These are phyloP conservation scores for Habroteleia sp. DNA, from an alignment of 2,888 invertebrate genomes.

Conservation along the genomic window DNA sequence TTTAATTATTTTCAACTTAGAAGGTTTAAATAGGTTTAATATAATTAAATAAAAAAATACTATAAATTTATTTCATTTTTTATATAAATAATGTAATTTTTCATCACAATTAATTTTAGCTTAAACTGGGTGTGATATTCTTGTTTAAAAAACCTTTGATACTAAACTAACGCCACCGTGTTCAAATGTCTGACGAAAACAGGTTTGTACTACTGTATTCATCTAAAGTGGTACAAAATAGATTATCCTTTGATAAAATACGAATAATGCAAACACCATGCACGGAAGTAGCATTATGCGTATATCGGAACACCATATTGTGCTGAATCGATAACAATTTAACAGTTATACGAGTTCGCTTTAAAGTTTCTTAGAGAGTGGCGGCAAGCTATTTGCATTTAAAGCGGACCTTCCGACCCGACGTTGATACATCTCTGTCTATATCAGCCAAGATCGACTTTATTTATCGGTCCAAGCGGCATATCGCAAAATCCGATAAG, in stretches of 20 bases:
- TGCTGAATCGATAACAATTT: slow-evolving; percentile 64
- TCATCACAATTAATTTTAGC: too few species aligned
- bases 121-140: slow-evolving; percentile 50
- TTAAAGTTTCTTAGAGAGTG: slow-evolving; percentile 57
- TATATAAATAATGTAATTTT: too few species aligned
- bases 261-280: slow-evolving; percentile 61
- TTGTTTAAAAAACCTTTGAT: slow-evolving; percentile 56
- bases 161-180: slow-evolving; percentile 32
- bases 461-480: slow-evolving; percentile 64
- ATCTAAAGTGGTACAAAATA: slow-evolving; percentile 59
- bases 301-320: slow-evolving; percentile 52
- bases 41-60: too few species aligned
- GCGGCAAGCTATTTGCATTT: slow-evolving; percentile 72
- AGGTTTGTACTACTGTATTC: slow-evolving; percentile 57
- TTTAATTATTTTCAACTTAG: too few species aligned
- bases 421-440: slow-evolving; percentile 76
- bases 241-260: slow-evolving; percentile 64
- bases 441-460: slow-evolving; percentile 72
- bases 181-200: slow-evolving; percentile 57
- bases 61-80: too few species aligned
- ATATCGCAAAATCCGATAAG: slow-evolving; percentile 61
- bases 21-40: too few species aligned
- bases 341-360: slow-evolving; percentile 59
- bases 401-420: slow-evolving; percentile 70
- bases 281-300: slow-evolving; percentile 46